These are phyloP conservation scores for Clostera curtula DNA, from an alignment of 2,888 invertebrate genomes.

Conservation along the genomic window DNA sequence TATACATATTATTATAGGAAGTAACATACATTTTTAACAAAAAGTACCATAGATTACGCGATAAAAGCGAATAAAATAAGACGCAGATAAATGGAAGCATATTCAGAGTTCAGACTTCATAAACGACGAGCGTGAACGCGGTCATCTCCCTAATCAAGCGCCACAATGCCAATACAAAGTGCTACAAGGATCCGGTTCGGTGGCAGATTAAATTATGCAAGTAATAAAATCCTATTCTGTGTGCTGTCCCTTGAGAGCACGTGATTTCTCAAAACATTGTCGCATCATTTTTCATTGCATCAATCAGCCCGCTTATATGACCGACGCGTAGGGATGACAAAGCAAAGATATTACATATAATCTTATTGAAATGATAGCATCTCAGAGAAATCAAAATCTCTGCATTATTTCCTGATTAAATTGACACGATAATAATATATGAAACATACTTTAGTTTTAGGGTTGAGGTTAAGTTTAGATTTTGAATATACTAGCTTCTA, in stretches of 20 bases:
- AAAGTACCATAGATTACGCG: too few species aligned
- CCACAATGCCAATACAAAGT: slow-evolving; percentile 43
- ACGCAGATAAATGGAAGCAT: slow-evolving; percentile 55
- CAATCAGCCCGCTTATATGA: slow-evolving; percentile 59
- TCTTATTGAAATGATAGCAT: too few species aligned
- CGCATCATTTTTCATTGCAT: slow-evolving; percentile 73
- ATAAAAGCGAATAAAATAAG: slow-evolving; percentile 59
- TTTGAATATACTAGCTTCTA: too few species aligned
- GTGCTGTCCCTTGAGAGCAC: slow-evolving; percentile 46
- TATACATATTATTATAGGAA: too few species aligned
- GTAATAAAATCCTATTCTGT: slow-evolving; percentile 64
- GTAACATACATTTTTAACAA: too few species aligned
- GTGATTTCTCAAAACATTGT: slow-evolving; percentile 71
- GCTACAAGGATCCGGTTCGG: slow-evolving; percentile 45
- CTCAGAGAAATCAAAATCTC: too few species aligned
- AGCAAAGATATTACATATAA: slow-evolving; percentile 4
- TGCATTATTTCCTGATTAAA: too few species aligned
- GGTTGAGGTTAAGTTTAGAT: too few species aligned
- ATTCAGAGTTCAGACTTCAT: slow-evolving; percentile 28
- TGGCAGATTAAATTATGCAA: slow-evolving; percentile 59
- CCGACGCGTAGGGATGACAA: slow-evolving; percentile 47
- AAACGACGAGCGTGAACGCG: slow-evolving; percentile 32
- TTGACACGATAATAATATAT: too few species aligned
- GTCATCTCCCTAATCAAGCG: slow-evolving; percentile 56
- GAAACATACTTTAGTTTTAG: too few species aligned